Percentiles rank a stretch among this genome's conserved stretches.
These are phyloP conservation scores for Plodia interpunctella DNA, from an alignment of 1,140 invertebrate genomes.

Conservation along the genomic window DNA sequence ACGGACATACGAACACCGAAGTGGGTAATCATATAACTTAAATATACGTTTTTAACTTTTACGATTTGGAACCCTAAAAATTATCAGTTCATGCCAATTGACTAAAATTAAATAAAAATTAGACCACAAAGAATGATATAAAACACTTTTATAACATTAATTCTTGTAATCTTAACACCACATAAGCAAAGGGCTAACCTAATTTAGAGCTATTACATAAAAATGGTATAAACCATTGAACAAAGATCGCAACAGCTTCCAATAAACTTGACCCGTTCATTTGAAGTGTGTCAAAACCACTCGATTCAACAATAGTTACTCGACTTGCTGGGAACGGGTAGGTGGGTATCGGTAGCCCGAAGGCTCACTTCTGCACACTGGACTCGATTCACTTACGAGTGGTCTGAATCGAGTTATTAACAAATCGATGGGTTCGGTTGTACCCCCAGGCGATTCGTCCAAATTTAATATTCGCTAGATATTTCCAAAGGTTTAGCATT, in stretches of 20 bases:
- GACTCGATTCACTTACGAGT: neutral
- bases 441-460: neutral
- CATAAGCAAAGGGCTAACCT: neutral
- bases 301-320: constrained; percentile 20
- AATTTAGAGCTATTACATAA: neutral
- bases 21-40: no score
- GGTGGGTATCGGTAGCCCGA: constrained; percentile 29
- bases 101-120: no score
- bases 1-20: no score
- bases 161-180: no score
- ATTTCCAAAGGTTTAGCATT: no score
- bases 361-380: constrained; percentile 15
- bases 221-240: neutral
- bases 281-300: constrained; percentile 25
- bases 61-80: no score
- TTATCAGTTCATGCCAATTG: no score
- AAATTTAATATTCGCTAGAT: no score
- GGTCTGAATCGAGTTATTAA: constrained; percentile 7
- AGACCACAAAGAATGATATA: no score
- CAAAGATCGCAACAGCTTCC: neutral
- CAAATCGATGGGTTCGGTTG: neutral
- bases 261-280: neutral
- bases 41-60: no score
- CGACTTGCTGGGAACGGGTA: constrained; percentile 10
- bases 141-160: no score